These are phyloP conservation scores for Columba janthina DNA, from an alignment of 2,113 vertebrate species.

Conservation along the genomic window DNA sequence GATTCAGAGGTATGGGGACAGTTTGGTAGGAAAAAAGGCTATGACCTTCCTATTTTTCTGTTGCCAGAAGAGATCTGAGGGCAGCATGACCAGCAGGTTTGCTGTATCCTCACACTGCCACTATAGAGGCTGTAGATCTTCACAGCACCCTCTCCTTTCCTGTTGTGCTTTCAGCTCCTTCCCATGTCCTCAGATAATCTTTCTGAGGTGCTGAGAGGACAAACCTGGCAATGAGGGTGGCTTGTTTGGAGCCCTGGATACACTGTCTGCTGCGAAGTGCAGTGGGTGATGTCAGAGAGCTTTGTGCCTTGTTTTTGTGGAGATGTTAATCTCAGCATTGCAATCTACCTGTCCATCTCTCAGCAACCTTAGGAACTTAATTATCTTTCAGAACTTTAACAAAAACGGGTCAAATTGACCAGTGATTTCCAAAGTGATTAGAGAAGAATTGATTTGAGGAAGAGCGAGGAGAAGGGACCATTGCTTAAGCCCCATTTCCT, in stretches of 20 bases:
- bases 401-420: not conserved
- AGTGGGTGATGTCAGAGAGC: not conserved
- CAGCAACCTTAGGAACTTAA: not conserved
- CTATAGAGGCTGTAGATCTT: not conserved
- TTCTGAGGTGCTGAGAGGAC: conserved; percentile 33
- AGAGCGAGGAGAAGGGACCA: not conserved
- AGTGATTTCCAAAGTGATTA: not conserved
- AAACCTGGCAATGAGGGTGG: not conserved
- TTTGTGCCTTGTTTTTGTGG: not conserved
- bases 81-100: not conserved
- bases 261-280: not conserved
- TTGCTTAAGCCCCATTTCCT: not conserved
- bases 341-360: not conserved
- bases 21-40: not conserved
- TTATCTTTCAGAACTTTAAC: not conserved
- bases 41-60: not conserved
- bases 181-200: not conserved
- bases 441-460: not conserved
- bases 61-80: not conserved
- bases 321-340: not conserved
- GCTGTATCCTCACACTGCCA: not conserved
- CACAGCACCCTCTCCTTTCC: not conserved
- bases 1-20: not conserved
- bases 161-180: not conserved
- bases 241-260: not conserved